Base-by-base conservation (phyloP, 2,888 invertebrate species). In the Idaea dimidiata region DNA sequence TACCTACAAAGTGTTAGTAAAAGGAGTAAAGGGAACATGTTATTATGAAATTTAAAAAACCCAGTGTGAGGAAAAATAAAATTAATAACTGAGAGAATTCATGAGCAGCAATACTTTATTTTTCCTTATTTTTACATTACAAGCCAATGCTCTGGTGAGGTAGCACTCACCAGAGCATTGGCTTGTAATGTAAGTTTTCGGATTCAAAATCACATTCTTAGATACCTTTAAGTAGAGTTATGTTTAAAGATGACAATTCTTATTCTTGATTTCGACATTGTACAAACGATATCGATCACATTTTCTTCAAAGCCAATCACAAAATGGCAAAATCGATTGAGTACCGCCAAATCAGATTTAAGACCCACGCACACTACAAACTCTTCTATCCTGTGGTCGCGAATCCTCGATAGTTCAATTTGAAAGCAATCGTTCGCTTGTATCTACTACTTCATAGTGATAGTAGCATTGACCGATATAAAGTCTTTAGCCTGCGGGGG, bases 281-380 rank as follows among this genome's bases (percentile, higher is more conserved):
- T 10, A 43, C 10, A 43, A 43, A 43, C 43, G 43, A 43, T 43
- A 43, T 43, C 43, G 43, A 43, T 43, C 43, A 43, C 43, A 43
- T 8, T 43, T n/a, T 14, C 43, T 43, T 43, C 43, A 10, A 43
- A 43, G 14, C 43, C 60, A 59, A 59, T 33, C 24, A 53, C 54
- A 59, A 59, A 33, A 33, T 57, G 16, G 56, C 60, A 56, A 62
- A 63, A 61, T 60, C 65, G 63, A 58, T 62, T 59, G 63, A 57
- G 62, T 32, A 32, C 43, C 43, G 65, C 59, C 61, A 61, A 67
- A 68, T 70, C 60, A 63, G 60, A 68, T 65, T 60, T 43, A 43
- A 1, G 3, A 10, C 24, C 17, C 59, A 61, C 55, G 54, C 16
- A 16, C 16, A 55, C 54, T 60, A 16, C 16, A 14, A 54, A 54